Percentiles rank a stretch among this genome's conserved stretches.
phyloP scores from a whole-genome alignment of 1,140 invertebrate genomes.

The Tachypleus tridentatus region DNA sequence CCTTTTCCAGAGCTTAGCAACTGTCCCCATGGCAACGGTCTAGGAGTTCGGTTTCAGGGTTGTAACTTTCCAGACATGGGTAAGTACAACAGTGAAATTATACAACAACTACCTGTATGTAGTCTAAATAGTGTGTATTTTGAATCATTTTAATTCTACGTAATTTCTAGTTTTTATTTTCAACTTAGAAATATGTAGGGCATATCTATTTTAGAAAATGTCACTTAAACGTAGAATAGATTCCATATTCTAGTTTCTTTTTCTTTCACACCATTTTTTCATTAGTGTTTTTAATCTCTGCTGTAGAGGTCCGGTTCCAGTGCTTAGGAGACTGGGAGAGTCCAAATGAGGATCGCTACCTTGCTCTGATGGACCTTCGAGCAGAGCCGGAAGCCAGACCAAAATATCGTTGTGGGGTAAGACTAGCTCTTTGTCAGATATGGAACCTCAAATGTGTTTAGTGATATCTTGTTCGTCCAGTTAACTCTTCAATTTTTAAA shows the following conservation, averaged over 20 bases:
- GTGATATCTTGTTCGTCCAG: neutral
- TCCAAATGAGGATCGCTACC: conserved; percentile 40
- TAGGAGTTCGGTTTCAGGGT: conserved; percentile 43
- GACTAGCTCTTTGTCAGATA: conserved; percentile 19
- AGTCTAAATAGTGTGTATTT: neutral
- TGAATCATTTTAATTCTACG: conserved; percentile 4
- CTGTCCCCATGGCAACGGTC: conserved; percentile 47
- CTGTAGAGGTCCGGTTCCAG: conserved; percentile 47
- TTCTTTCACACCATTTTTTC: conserved; percentile 4
- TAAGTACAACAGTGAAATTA: conserved; percentile 27
- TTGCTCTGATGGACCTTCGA: conserved; percentile 47
- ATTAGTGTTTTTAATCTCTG: neutral
- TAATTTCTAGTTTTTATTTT: neutral
- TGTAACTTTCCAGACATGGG: conserved; percentile 43
- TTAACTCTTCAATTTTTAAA: too few species aligned
- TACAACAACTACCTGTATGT: too few species aligned
- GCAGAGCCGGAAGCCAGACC: conserved; percentile 35
- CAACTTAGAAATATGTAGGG: too few species aligned
- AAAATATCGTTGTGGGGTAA: conserved; percentile 53
- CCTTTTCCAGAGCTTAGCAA: conserved; percentile 46
- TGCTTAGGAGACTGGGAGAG: conserved; percentile 54
- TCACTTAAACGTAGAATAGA: too few species aligned
- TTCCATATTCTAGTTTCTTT: neutral
- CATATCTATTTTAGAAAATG: too few species aligned
- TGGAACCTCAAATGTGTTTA: neutral